These are phyloP conservation scores for Cyanocitta stelleri DNA, from an alignment of 2,113 vertebrate genomes.

Conservation along the genomic window DNA sequence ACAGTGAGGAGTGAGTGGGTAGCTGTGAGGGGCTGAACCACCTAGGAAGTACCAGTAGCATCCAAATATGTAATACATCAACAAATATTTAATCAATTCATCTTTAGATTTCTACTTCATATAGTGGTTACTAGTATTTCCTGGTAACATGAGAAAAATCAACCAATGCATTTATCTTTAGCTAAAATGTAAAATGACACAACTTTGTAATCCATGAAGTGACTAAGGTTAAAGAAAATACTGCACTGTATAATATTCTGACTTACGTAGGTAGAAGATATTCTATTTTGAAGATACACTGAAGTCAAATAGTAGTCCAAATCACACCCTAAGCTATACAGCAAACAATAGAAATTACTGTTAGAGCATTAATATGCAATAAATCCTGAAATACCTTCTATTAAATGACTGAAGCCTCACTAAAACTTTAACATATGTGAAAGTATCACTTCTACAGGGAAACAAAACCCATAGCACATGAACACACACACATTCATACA, in stretches of 20 bases:
- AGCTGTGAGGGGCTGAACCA: neutral
- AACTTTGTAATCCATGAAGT: neutral
- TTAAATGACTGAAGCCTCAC: neutral
- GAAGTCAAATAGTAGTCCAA: neutral
- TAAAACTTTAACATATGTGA: neutral
- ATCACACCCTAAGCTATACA: neutral
- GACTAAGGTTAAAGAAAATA: neutral
- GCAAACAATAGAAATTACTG: neutral
- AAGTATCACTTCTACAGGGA: neutral
- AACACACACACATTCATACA: neutral
- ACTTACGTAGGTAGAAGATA: neutral
- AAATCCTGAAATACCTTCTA: neutral
- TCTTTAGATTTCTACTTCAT: neutral
- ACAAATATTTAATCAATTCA: neutral
- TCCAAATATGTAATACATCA: neutral
- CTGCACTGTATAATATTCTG: neutral
- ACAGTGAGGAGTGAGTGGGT: rapidly evolving
- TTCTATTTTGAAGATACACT: neutral
- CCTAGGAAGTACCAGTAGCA: neutral
- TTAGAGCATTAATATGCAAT: neutral
- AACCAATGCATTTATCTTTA: neutral
- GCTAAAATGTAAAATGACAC: neutral
- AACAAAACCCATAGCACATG: neutral
- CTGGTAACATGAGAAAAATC: neutral
- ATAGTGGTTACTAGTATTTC: neutral